phyloP scores from a whole-genome alignment of 2,113 vertebrate species.

The Caretta caretta region DNA sequence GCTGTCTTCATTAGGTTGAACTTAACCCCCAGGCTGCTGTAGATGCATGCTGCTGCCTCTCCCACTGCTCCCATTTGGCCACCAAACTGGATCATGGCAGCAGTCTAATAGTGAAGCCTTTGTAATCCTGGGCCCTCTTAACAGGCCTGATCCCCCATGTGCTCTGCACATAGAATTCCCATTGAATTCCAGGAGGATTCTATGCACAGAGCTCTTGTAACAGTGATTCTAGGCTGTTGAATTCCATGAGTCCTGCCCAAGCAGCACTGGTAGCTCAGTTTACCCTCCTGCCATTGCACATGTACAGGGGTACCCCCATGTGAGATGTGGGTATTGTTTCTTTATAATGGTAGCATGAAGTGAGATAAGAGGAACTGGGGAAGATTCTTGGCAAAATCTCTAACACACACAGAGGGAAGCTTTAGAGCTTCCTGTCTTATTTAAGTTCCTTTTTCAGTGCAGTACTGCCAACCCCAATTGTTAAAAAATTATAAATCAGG shows the following conservation, averaged over 20 bases:
- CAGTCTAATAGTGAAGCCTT: background rate
- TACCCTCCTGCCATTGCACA: background rate
- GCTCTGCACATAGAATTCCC: fast-evolving
- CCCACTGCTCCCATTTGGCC: fast-evolving
- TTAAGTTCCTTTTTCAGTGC: background rate
- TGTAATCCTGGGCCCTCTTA: background rate
- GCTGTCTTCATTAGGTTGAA: background rate
- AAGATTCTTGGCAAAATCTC: background rate
- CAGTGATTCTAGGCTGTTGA: background rate
- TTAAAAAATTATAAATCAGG: background rate
- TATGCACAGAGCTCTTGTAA: background rate
- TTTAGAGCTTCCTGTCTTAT: background rate
- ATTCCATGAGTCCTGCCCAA: background rate
- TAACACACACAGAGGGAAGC: background rate
- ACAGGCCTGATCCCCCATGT: background rate
- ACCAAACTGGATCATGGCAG: background rate
- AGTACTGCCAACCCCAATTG: background rate
- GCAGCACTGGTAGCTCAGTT: background rate
- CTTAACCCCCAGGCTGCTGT: background rate
- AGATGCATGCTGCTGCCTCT: background rate
- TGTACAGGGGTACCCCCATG: too few species aligned
- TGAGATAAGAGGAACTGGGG: background rate
- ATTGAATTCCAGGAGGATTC: background rate
- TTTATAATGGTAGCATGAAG: background rate
- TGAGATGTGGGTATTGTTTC: background rate